phyloP scores from a whole-genome alignment of 2,113 vertebrate species.

The Coracopsis vasa region DNA sequence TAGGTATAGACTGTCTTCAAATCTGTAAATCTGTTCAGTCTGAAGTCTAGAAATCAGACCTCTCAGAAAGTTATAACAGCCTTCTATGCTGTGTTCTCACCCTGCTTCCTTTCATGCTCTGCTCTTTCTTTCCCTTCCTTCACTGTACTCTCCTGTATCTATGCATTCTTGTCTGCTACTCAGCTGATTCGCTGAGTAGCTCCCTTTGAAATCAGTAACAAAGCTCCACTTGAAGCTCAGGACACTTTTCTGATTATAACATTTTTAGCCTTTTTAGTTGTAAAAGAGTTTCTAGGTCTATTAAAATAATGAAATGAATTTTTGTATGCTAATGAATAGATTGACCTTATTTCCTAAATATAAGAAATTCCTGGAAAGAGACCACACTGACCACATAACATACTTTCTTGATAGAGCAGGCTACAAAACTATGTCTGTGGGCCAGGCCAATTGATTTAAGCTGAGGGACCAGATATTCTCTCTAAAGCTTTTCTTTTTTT shows the following conservation, averaged over 20 bases:
- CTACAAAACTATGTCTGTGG: neutral
- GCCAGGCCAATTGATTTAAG: neutral
- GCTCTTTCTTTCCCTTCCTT: neutral
- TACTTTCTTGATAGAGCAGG: neutral
- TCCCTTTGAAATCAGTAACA: neutral
- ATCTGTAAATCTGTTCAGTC: neutral
- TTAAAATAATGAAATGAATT: neutral
- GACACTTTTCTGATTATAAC: neutral
- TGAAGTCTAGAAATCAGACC: neutral
- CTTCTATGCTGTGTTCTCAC: neutral
- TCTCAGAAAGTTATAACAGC: neutral
- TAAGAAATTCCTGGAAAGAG: neutral
- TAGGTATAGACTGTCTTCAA: neutral
- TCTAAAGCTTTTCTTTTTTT: neutral
- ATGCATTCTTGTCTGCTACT: neutral
- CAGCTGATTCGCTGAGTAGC: neutral
- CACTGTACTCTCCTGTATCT: neutral
- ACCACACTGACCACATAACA: neutral
- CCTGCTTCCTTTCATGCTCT: neutral
- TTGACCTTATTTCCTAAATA: neutral
- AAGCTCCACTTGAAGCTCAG: neutral
- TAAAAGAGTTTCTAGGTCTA: neutral
- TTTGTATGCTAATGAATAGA: neutral
- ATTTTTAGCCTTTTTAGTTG: neutral
- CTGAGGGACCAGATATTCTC: neutral